These are phyloP conservation scores for Nothobranchius kuhntae DNA, from an alignment of 2,113 vertebrate species.

Conservation along the genomic window DNA sequence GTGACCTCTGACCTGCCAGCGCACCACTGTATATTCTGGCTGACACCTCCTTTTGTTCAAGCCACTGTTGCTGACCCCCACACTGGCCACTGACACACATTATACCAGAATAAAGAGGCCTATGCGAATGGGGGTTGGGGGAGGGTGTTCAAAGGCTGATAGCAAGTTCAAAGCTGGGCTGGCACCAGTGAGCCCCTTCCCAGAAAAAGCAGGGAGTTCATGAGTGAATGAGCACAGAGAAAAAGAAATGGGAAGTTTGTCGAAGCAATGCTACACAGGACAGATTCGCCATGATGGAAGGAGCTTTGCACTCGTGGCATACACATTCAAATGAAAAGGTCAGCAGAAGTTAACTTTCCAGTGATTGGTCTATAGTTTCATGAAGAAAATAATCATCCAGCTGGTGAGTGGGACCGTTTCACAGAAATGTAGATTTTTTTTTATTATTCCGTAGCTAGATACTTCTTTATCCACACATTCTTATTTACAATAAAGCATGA, in stretches of 20 bases:
- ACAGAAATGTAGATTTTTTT: too few relatives aligned
- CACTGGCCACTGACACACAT: slow-evolving; percentile 57
- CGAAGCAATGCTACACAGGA: slow-evolving; percentile 41
- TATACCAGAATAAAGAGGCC: slow-evolving; percentile 39
- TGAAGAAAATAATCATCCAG: slow-evolving; percentile 49
- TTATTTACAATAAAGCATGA: background rate
- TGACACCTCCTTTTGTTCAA: slow-evolving; percentile 49
- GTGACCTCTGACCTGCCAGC: slow-evolving; percentile 62
- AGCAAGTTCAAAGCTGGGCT: slow-evolving; percentile 39
- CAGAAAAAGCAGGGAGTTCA: slow-evolving; percentile 46
- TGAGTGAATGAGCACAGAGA: slow-evolving; percentile 52
- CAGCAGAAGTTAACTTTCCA: slow-evolving; percentile 45
- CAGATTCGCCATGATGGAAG: slow-evolving; percentile 60
- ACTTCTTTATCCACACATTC: background rate
- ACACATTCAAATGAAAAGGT: slow-evolving; percentile 42
- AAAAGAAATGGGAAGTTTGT: slow-evolving; percentile 40
- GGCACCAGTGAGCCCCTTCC: slow-evolving; percentile 23
- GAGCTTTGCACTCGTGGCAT: slow-evolving; percentile 53
- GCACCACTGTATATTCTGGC: slow-evolving; percentile 60
- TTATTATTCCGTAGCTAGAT: too few relatives aligned
- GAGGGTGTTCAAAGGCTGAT: slow-evolving; percentile 16
- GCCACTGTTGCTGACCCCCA: slow-evolving; percentile 59
- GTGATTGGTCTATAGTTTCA: slow-evolving; percentile 56
- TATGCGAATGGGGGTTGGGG: slow-evolving; percentile 20
- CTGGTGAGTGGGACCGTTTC: slow-evolving; percentile 9